phyloP scores from a whole-genome alignment of 2,113 vertebrate genomes.

The Connochaetes taurinus region DNA sequence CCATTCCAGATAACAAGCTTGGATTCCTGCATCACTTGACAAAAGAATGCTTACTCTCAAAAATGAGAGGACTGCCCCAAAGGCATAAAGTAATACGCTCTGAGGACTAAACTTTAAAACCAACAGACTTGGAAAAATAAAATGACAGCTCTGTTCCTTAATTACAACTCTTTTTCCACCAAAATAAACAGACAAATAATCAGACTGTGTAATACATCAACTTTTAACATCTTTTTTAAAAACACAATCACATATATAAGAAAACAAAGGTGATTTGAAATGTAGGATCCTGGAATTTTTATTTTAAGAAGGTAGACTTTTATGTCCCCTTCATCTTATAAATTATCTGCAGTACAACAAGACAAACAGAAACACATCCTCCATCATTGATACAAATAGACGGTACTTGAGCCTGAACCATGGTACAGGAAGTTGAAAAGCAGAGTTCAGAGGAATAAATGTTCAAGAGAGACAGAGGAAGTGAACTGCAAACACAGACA shows the following conservation, averaged over 20 bases:
- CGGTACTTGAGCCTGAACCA: not conserved
- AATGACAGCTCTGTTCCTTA: not conserved
- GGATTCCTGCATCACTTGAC: slow-evolving; percentile 45
- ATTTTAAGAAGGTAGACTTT: not conserved
- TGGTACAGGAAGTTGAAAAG: not conserved
- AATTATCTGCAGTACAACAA: not conserved
- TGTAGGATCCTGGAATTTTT: not conserved
- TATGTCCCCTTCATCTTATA: not conserved
- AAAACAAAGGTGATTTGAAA: not conserved
- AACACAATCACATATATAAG: not conserved
- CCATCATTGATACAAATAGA: not conserved
- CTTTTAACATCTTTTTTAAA: not conserved
- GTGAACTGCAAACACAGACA: rapidly evolving
- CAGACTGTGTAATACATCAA: not conserved
- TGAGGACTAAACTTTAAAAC: slow-evolving; percentile 41
- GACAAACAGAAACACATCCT: not conserved
- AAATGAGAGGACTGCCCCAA: slow-evolving; percentile 57
- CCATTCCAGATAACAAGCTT: slow-evolving; percentile 49
- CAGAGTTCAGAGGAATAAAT: rapidly evolving
- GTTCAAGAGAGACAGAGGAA: not conserved
- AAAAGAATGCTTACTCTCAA: slow-evolving; percentile 60
- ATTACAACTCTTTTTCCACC: not conserved
- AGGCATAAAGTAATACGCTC: slow-evolving; percentile 43
- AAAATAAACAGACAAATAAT: not conserved
- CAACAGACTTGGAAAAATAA: slow-evolving; percentile 31